Evolutionary conservation across 2,797 vertebrate genomes (phyloP), one percentile per base, ranked within the genome.

Genomic region (Crax fasciolata): DNA sequence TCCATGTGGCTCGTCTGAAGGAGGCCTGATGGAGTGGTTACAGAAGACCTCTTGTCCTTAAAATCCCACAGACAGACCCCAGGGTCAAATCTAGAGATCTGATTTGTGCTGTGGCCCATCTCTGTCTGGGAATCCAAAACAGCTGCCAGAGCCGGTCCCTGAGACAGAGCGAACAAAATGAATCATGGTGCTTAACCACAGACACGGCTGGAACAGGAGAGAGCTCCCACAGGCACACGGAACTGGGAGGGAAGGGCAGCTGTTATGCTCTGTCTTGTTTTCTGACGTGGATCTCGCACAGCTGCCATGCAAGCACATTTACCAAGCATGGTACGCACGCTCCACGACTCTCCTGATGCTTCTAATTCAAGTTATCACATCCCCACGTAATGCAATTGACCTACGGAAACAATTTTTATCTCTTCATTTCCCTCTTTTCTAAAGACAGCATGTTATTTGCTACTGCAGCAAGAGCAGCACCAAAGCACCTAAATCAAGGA

Each of bases 211-310:
- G 51, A 93, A 82, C 43, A 58, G 80, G 70, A 93, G 63, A 82
- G 43, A 92, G 84, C 43, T 94, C 92, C 57, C 78, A 79, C 84
- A 77, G 79, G 81, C 65, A 38, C 49, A 54, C 0, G 0, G 63
- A 95, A 65, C 67, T 92, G 89, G 93, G 81, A 71, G 12, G 41
- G 66, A 87, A 89, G 49, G 84, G 52, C 88, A 90, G 93, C 92
- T 93, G 72, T 86, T 93, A 55, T 3, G 11, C 65, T 90, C 89
- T 74, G 32, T 82, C 81, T 93, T 74, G 38, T 82, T 89, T 87
- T 79, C 84, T 74, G 79, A 85, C 48, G 61, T 67, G 62, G 41
- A 54, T 89, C 89, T 84, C 85, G 87, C 72, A 32, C 46, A 78
- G 82, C 55, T 68, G 75, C 67, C 57, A 57, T 18, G 43, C 11